A percentile compares a stretch with the other conserved stretches of the same genome.
phyloP scores from a whole-genome alignment of 2,797 vertebrate genomes.

The Artibeus lituratus region DNA sequence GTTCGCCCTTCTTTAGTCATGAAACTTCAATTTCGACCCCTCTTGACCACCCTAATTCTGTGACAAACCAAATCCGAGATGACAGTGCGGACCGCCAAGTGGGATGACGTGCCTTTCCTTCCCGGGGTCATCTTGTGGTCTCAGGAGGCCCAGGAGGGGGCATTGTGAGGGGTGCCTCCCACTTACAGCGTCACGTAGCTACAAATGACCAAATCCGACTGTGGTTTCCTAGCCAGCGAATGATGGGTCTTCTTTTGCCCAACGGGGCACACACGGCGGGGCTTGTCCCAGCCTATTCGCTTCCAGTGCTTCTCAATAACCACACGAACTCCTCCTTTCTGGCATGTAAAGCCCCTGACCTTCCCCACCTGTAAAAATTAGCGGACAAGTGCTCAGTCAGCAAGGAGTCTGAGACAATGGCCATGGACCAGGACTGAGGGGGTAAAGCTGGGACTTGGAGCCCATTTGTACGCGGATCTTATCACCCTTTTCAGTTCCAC shows the following conservation, averaged over 20 bases:
- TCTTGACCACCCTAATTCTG: not conserved
- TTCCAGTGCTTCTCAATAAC: not conserved
- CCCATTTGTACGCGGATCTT: too few relatives aligned
- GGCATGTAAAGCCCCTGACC: not conserved
- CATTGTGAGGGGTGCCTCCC: not conserved
- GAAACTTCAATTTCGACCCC: not conserved
- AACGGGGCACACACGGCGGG: not conserved
- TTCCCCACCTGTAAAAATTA: not conserved
- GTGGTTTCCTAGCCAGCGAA: not conserved
- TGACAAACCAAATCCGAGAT: not conserved
- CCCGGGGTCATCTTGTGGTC: fast-evolving
- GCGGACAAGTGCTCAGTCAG: too few relatives aligned
- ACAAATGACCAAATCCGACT: not conserved
- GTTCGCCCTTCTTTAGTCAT: not conserved
- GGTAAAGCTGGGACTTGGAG: not conserved
- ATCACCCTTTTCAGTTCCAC: not conserved
- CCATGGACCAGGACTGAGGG: not conserved
- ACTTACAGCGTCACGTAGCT: not conserved
- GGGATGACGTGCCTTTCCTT: not conserved
- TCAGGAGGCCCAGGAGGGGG: not conserved
- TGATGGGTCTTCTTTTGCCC: not conserved
- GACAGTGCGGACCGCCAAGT: not conserved
- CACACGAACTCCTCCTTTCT: not conserved
- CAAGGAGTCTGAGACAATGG: not conserved
- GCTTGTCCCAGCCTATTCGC: not conserved